These are phyloP conservation scores for Cosmia pyralina DNA, from an alignment of 2,888 invertebrate genomes.

Conservation along the genomic window DNA sequence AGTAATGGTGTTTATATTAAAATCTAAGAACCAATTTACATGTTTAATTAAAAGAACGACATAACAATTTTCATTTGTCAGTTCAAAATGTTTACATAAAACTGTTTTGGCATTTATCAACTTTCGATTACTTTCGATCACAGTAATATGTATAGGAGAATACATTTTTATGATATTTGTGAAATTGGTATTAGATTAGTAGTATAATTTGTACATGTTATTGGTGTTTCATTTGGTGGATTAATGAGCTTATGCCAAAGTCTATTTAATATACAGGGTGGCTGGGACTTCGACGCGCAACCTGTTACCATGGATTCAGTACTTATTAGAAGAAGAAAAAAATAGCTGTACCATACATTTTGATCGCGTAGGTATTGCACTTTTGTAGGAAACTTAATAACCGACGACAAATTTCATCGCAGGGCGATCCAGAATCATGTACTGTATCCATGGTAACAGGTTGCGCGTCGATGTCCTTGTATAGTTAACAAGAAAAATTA, in stretches of 20 bases:
- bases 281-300: too few species aligned
- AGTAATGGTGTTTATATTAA: too few species aligned
- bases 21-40: too few species aligned
- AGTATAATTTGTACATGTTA: background rate
- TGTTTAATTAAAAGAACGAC: background rate
- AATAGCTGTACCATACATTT: too few species aligned
- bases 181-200: background rate
- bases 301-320: too few species aligned
- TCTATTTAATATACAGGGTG: background rate
- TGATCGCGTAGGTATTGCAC: too few species aligned
- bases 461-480: too few species aligned
- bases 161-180: background rate
- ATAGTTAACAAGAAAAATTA: background rate
- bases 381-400: too few species aligned
- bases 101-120: background rate
- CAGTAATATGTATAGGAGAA: background rate
- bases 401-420: too few species aligned
- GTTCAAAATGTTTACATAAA: background rate
- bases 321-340: too few species aligned
- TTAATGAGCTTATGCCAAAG: background rate
- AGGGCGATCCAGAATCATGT: too few species aligned
- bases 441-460: too few species aligned
- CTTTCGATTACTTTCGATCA: background rate
- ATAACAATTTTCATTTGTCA: background rate
- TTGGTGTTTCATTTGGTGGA: background rate